Evolutionary conservation across 1,140 invertebrate species (phyloP).

Genomic region (Arctopsyche grandis): DNA sequence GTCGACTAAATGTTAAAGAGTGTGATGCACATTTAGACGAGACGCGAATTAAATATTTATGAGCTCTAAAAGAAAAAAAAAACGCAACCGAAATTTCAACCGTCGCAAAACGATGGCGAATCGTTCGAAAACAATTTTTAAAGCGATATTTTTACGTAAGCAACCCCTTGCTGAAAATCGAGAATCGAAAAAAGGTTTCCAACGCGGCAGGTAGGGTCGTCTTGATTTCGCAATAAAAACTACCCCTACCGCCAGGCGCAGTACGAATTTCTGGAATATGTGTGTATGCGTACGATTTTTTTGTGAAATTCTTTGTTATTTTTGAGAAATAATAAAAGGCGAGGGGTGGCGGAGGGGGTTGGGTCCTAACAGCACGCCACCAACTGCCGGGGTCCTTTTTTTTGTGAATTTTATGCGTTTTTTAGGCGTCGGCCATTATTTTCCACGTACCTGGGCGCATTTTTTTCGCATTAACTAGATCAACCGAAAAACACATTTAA

Average conservation of each 20-base stretch:
- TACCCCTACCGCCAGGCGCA: slow-evolving; percentile 36
- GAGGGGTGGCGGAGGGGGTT: slow-evolving; percentile 28
- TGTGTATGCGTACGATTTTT: slow-evolving; percentile 27
- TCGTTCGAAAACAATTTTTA: no score
- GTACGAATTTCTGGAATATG: slow-evolving; percentile 46
- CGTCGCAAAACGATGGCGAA: no score
- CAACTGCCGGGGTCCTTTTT: slow-evolving; percentile 51
- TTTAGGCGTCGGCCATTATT: slow-evolving; percentile 54
- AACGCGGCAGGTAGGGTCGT: slow-evolving; percentile 46
- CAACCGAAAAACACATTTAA: slow-evolving; percentile 56
- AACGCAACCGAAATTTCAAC: no score
- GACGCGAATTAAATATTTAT: no score
- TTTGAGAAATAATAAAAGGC: slow-evolving; percentile 38
- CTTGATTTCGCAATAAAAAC: slow-evolving; percentile 53
- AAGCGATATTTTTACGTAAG: neutral
- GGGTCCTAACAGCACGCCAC: slow-evolving; percentile 52
- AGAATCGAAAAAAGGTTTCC: slow-evolving; percentile 41
- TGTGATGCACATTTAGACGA: no score
- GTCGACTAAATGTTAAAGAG: no score
- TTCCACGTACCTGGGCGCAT: slow-evolving; percentile 48
- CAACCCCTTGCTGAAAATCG: slow-evolving; percentile 19
- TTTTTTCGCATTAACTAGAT: slow-evolving; percentile 55
- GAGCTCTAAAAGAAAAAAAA: no score
- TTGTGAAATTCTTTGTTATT: slow-evolving; percentile 50
- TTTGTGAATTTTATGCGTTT: slow-evolving; percentile 52